Percentiles rank a stretch among this genome's conserved stretches.
Evolutionary conservation across 2,888 invertebrate species (phyloP).

Genomic region (Holacanthella duospinosa): DNA sequence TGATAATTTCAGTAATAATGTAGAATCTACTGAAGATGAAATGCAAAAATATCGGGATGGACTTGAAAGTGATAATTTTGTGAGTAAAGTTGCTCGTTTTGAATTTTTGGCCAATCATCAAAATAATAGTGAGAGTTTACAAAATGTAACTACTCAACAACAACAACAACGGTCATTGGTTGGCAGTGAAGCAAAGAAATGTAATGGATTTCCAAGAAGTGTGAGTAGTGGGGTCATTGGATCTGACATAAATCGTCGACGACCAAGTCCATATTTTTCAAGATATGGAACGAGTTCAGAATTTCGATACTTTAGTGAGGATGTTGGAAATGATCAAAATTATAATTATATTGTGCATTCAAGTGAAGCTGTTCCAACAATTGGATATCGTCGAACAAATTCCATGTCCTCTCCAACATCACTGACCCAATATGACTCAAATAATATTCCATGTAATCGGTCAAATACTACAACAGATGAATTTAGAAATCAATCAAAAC

Average conservation of each 20-base stretch:
- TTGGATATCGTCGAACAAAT: background rate
- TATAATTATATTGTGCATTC: background rate
- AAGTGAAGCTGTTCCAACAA: background rate
- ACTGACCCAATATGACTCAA: background rate
- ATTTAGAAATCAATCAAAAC: background rate
- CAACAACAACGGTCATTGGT: background rate
- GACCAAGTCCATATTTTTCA: background rate
- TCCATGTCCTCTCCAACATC: background rate
- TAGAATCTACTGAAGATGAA: background rate
- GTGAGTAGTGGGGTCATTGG: conserved; percentile 7
- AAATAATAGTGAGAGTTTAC: background rate
- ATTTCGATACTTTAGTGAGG: background rate
- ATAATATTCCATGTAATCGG: background rate
- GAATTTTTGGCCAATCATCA: conserved; percentile 55
- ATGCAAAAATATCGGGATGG: conserved; percentile 28
- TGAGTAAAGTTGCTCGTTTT: conserved; percentile 68
- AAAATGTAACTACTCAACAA: background rate
- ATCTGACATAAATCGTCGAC: background rate
- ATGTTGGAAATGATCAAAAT: background rate
- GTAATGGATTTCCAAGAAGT: background rate
- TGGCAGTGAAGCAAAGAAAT: background rate
- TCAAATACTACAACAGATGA: conserved; percentile 5
- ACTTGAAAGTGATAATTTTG: conserved; percentile 50
- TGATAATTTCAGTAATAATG: background rate
- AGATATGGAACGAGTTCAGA: background rate